Conservation (phyloP, 2,797 vertebrate genomes). For the Cottoperca gobio region DNA sequence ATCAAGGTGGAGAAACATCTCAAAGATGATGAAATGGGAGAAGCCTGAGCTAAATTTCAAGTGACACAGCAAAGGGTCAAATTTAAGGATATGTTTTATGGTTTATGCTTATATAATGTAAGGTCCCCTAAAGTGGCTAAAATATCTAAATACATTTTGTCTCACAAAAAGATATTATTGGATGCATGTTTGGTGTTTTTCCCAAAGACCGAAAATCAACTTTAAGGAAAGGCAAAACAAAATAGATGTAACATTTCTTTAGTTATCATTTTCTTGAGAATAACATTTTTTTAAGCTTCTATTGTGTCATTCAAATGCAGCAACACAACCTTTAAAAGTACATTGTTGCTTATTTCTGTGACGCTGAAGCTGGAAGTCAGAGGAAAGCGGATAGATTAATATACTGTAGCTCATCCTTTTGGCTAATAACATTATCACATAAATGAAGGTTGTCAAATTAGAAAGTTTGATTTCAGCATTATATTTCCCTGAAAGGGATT, state of each 20-base stretch:
- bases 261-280: background rate
- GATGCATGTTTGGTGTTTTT: background rate
- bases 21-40: background rate
- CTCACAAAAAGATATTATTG: too few species aligned
- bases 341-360: background rate
- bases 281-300: background rate
- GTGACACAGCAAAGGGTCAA: background rate
- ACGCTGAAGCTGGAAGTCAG: background rate
- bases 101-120: too few species aligned
- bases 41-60: background rate
- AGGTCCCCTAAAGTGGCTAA: too few species aligned
- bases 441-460: conserved; percentile 17
- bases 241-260: too few species aligned
- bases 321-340: background rate
- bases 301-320: background rate
- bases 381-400: background rate
- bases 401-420: background rate
- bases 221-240: background rate
- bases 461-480: background rate
- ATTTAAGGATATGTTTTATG: too few species aligned
- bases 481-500: too few species aligned
- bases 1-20: background rate
- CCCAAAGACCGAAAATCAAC: background rate
- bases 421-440: conserved; percentile 4
- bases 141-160: too few species aligned